Conservation (phyloP, 2,888 invertebrate species). For the Stenoptilia bipunctidactyla region DNA sequence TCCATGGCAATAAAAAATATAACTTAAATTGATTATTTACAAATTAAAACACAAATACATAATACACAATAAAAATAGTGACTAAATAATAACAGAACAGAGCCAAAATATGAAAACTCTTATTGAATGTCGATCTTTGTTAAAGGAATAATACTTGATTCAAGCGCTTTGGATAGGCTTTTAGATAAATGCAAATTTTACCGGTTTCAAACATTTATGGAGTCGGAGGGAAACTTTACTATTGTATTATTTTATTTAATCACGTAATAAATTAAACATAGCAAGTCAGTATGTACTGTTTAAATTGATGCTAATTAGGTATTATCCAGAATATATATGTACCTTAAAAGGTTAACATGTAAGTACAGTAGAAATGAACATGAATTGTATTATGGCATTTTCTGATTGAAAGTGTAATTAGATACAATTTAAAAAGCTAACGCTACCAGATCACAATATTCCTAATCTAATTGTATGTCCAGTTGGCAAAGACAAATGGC, state of each 20-base stretch:
- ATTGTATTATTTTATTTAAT: slow-evolving; percentile 32
- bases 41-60: slow-evolving; percentile 61
- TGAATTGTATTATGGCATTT: slow-evolving; percentile 60
- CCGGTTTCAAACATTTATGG: slow-evolving; percentile 5
- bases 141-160: slow-evolving; percentile 20
- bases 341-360: not conserved
- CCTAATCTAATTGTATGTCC: slow-evolving; percentile 57
- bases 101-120: slow-evolving; percentile 37
- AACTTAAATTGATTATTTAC: slow-evolving; percentile 67
- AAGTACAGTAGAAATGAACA: slow-evolving; percentile 22
- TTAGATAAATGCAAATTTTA: slow-evolving; percentile 31
- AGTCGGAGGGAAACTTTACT: slow-evolving; percentile 40
- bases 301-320: not conserved
- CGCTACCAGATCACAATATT: slow-evolving; percentile 67
- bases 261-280: slow-evolving; percentile 12
- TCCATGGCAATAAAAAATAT: slow-evolving; percentile 62
- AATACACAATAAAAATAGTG: slow-evolving; percentile 68
- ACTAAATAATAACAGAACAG: slow-evolving; percentile 53
- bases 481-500: slow-evolving; percentile 69
- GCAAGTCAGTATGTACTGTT: slow-evolving; percentile 2
- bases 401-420: slow-evolving; percentile 49
- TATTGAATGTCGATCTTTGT: slow-evolving; percentile 9
- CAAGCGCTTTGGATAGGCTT: slow-evolving; percentile 26
- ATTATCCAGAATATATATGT: not conserved
- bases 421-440: slow-evolving; percentile 55